Evolutionary conservation across 2,797 vertebrate genomes (phyloP).

Genomic region (Otus scops): DNA sequence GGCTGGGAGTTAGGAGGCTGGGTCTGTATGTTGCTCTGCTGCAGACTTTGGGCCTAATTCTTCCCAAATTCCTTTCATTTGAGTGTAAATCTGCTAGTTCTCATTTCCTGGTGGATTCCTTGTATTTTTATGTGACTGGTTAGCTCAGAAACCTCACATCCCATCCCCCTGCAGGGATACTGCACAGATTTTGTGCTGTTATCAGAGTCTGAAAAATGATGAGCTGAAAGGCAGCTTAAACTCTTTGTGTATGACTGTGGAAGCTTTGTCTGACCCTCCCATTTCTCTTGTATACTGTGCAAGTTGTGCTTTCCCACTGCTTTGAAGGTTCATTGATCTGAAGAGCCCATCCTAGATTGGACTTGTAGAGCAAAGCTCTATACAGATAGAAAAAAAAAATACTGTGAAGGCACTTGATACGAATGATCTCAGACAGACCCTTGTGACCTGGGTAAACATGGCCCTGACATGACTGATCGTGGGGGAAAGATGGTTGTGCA

Average conservation of each 20-base stretch:
- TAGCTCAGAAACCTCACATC: not conserved
- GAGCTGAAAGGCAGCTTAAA: conserved; percentile 1
- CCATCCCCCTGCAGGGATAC: fast-evolving
- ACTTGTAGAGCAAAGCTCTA: not conserved
- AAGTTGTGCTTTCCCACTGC: not conserved
- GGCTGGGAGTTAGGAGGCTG: not conserved
- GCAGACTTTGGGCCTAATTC: not conserved
- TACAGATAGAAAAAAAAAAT: not conserved
- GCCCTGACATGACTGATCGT: not conserved
- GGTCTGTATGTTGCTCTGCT: not conserved
- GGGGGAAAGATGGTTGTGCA: not conserved
- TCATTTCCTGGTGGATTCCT: not conserved
- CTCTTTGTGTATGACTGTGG: not conserved
- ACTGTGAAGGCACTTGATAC: not conserved
- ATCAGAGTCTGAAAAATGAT: not conserved
- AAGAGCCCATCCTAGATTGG: not conserved
- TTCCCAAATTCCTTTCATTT: not conserved
- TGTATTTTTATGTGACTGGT: not conserved
- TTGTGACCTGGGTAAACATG: not conserved
- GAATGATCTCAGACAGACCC: not conserved
- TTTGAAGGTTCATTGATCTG: not conserved
- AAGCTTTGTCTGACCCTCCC: not conserved
- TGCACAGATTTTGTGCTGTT: not conserved
- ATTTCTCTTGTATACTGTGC: not conserved
- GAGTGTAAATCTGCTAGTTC: not conserved